Conservation (phyloP, 2,113 vertebrate species). For the Ovis canadensis region DNA sequence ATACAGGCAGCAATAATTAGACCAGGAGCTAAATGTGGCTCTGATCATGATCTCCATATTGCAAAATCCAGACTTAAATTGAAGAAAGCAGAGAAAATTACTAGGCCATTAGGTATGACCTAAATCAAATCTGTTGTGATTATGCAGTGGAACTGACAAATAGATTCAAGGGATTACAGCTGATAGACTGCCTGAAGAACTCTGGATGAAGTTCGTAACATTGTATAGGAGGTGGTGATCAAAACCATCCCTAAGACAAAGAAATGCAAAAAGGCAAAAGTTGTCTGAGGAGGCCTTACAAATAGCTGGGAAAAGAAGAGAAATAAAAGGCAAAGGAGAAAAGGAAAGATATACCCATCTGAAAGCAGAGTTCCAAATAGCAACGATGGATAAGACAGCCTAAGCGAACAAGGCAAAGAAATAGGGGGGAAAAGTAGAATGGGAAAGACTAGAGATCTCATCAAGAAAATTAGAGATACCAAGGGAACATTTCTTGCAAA, state of each 20-base stretch:
- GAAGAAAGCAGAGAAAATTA: background rate
- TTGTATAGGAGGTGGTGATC: background rate
- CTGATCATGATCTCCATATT: rapidly evolving
- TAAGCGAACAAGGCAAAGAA: background rate
- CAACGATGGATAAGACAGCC: background rate
- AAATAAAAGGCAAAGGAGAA: background rate
- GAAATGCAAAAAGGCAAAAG: background rate
- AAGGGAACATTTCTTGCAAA: background rate
- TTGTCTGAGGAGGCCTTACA: background rate
- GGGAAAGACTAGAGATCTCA: background rate
- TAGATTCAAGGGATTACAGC: background rate
- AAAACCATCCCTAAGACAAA: background rate
- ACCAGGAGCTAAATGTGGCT: background rate
- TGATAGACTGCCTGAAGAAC: background rate
- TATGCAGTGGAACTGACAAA: background rate
- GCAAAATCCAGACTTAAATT: background rate
- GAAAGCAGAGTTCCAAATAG: background rate
- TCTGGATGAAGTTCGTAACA: background rate
- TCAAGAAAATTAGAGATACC: background rate
- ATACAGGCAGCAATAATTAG: background rate
- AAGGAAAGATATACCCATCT: background rate
- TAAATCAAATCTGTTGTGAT: background rate
- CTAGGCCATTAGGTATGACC: background rate
- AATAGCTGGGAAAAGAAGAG: background rate
- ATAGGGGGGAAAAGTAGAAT: rapidly evolving